Evolutionary conservation across 2,797 vertebrate species (phyloP).

Genomic region (Siniperca undulata): DNA sequence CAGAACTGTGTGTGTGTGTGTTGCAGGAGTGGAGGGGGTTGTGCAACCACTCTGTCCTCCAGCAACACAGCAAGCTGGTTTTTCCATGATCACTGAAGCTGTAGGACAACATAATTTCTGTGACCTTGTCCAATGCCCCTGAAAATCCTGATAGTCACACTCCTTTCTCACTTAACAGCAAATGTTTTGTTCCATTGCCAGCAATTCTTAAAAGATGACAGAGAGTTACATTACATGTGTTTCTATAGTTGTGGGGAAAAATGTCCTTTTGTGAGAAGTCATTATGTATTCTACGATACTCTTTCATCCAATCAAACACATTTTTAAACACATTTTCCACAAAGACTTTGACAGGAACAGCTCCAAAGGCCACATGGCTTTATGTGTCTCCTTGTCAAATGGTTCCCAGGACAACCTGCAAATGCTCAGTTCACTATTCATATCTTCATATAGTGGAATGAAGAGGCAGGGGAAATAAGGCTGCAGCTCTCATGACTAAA

Average conservation of each 20-base stretch:
- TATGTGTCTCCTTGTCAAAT: constrained; percentile 2
- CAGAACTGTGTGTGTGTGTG: constrained; percentile 6
- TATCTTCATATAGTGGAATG: constrained; percentile 3
- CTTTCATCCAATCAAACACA: constrained; percentile 18
- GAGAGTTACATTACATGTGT: constrained; percentile 13
- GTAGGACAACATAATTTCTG: constrained; percentile 45
- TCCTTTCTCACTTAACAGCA: constrained; percentile 34
- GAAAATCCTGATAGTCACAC: constrained; percentile 52
- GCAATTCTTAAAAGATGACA: constrained; percentile 9
- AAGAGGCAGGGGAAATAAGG: background rate
- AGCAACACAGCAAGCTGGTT: constrained; percentile 46
- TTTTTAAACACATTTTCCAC: constrained; percentile 32
- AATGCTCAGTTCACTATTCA: background rate
- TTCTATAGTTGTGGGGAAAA: background rate
- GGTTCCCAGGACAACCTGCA: constrained; percentile 10
- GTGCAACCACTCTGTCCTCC: constrained; percentile 35
- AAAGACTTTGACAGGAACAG: constrained; percentile 16
- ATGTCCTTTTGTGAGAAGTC: constrained; percentile 1
- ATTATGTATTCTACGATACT: background rate
- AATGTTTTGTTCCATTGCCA: constrained; percentile 26
- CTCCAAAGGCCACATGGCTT: background rate
- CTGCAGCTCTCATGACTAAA: constrained; percentile 13
- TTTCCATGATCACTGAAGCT: constrained; percentile 42
- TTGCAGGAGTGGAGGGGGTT: background rate
- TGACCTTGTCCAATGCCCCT: constrained; percentile 56